Evolutionary conservation across 2,113 vertebrate genomes (phyloP).

Genomic region (Hypomesus transpacificus): DNA sequence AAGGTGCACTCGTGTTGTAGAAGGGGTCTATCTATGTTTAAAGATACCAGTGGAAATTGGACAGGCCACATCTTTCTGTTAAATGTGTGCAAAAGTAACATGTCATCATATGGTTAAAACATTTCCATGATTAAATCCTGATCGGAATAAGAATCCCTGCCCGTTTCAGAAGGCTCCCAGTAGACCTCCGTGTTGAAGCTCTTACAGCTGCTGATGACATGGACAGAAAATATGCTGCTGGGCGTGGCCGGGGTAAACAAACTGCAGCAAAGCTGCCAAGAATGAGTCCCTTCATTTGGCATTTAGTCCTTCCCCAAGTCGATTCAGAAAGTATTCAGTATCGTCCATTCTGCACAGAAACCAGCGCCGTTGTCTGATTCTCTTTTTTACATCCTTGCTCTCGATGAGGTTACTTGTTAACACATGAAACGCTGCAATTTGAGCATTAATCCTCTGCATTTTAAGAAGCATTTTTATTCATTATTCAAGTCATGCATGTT

Average conservation of each 20-base stretch:
- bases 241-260: constrained; percentile 43
- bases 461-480: too few species aligned
- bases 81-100: too few species aligned
- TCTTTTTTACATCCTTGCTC: neutral
- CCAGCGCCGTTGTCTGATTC: neutral
- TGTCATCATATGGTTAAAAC: too few species aligned
- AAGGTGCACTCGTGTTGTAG: neutral
- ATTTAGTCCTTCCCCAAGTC: neutral
- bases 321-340: neutral
- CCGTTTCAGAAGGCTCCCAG: constrained; percentile 17
- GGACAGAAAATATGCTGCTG: constrained; percentile 51
- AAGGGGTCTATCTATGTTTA: neutral
- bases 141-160: neutral
- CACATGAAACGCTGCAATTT: too few species aligned
- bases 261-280: constrained; percentile 26
- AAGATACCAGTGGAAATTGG: neutral
- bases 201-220: constrained; percentile 63
- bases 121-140: neutral
- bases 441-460: too few species aligned
- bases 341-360: neutral
- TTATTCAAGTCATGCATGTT: too few species aligned
- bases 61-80: too few species aligned
- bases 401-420: neutral
- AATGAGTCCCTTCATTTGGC: constrained; percentile 17
- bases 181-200: constrained; percentile 21